Evolutionary conservation across 2,797 vertebrate species (phyloP), one percentile per base, ranked within the genome.

Genomic region (Oophaga sylvatica): DNA sequence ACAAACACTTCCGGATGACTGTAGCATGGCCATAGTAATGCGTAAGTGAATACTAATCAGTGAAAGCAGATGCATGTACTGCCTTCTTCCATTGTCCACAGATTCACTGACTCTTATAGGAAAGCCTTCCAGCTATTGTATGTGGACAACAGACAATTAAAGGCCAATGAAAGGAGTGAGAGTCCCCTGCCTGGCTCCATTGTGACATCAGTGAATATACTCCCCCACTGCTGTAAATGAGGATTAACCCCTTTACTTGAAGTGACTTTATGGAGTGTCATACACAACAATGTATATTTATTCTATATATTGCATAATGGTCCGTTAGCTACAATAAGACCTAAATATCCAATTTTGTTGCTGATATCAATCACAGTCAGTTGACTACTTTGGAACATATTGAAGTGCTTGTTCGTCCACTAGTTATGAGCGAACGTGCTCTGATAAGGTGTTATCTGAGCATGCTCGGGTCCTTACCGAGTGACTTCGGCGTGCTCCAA

Each of bases 101-200:
- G 84, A 85, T 78, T 62, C 62, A n/a, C n/a, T 31, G 70, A 73
- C 56, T 81, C 78, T 35, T 56, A 48, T 76, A 26, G 78, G 68
- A 87, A 87, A 86, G n/a, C 13, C 63, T 48, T 80, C 62, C 5
- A 31, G 65, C 85, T 22, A 81, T 81, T 81, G 35, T 81, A 20
- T 26, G 67, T 17, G n/a, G 48, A 80, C 79, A 87, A 81, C 16
- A 63, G 78, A 60, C 67, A 73, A 26, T 63, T 63, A 53, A 35
- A 80, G 26, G 56, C 76, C 31, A 70, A 35, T 80, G 84, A 80
- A 57, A 60, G 75, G 75, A 29, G 35, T 65, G 48, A 20, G 57
- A 67, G 65, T 67, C 57, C 41, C 53, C 62, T 41, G 53, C 81
- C 68, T 60, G 68, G 65, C 13, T 45, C 10, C 31, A 80, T 35